Conservation (phyloP, 2,797 vertebrate species). For the Siniperca obscura region DNA sequence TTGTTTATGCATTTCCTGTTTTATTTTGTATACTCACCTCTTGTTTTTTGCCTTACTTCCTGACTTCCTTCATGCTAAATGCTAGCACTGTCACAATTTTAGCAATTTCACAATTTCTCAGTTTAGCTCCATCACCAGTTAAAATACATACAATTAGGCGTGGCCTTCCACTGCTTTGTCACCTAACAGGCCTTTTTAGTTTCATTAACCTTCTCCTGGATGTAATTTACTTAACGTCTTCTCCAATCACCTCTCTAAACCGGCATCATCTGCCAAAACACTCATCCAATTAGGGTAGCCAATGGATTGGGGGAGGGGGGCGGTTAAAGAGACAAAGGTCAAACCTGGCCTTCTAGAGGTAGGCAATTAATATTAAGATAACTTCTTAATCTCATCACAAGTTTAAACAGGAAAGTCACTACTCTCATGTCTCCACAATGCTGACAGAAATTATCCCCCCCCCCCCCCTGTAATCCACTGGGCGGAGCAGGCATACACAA, state of each 20-base stretch:
- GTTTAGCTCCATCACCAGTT: background rate
- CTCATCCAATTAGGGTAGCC: slow-evolving; percentile 48
- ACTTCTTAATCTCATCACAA: background rate
- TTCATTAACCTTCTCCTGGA: slow-evolving; percentile 65
- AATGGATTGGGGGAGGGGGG: background rate
- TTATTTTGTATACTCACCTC: no score
- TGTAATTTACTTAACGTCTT: slow-evolving; percentile 59
- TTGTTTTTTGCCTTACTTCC: no score
- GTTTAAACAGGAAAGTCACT: background rate
- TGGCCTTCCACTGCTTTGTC: background rate
- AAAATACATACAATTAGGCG: background rate
- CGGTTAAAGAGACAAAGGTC: slow-evolving; percentile 23
- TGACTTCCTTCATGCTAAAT: background rate
- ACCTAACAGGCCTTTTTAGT: slow-evolving; percentile 28
- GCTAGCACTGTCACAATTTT: background rate
- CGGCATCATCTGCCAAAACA: slow-evolving; percentile 44
- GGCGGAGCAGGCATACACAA: slow-evolving; percentile 65
- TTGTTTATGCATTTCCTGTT: no score
- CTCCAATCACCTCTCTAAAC: slow-evolving; percentile 28
- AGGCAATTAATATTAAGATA: background rate
- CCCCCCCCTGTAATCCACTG: slow-evolving; percentile 72
- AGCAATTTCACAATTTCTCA: background rate
- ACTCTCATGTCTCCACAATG: background rate
- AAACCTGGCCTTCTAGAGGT: background rate
- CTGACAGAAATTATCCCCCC: background rate